Evolutionary conservation across 1,140 invertebrate genomes (phyloP).

Genomic region (Parapsyche elsis): DNA sequence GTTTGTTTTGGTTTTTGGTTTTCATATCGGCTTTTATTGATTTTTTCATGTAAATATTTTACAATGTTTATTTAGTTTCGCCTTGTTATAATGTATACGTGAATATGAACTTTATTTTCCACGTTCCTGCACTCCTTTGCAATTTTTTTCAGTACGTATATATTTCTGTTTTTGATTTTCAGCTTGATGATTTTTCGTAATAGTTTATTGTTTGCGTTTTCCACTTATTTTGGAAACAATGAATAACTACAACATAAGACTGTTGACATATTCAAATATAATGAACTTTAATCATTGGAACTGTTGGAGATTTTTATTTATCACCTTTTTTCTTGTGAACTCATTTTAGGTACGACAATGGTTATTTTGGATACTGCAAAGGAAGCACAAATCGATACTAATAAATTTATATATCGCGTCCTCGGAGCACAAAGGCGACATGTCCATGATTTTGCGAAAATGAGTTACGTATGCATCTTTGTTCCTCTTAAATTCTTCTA

Average conservation of each 20-base stretch:
- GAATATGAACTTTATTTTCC: constrained; percentile 53
- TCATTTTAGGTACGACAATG: background rate
- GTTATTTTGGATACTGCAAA: too few species aligned
- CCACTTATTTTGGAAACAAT: constrained; percentile 48
- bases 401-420: too few species aligned
- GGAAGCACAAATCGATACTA: too few species aligned
- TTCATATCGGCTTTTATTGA: background rate
- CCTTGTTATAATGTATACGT: constrained; percentile 41
- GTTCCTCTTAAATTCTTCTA: too few species aligned
- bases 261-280: constrained; percentile 57
- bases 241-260: constrained; percentile 55
- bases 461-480: too few species aligned
- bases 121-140: constrained; percentile 46
- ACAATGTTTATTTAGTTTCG: background rate
- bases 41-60: constrained; percentile 14
- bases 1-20: background rate
- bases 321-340: constrained; percentile 19
- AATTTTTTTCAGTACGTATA: constrained; percentile 12
- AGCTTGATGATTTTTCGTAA: constrained; percentile 50
- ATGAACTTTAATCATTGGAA: constrained; percentile 54
- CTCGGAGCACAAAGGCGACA: too few species aligned
- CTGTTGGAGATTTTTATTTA: constrained; percentile 46
- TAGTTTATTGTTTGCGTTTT: constrained; percentile 53
- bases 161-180: constrained; percentile 46
- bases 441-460: too few species aligned